Conservation (phyloP, 2,113 vertebrate species). For the Proterorhinus semilunaris region DNA sequence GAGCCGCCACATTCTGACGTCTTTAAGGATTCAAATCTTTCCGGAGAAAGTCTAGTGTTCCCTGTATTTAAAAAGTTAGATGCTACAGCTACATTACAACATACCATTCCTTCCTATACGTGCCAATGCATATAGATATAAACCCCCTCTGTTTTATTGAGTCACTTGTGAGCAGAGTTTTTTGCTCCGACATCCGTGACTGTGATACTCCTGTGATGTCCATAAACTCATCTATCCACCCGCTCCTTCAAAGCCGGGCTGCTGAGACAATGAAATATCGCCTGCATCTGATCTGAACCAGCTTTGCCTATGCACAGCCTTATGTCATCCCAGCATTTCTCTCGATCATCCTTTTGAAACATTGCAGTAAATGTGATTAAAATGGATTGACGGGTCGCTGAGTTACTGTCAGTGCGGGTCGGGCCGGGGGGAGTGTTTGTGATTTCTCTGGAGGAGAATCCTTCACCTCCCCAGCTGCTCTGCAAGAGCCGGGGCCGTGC, state of each 20-base stretch:
- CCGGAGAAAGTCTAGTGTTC: too few species aligned
- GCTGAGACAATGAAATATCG: slow-evolving; percentile 55
- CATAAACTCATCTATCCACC: slow-evolving; percentile 42
- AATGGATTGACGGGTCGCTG: slow-evolving; percentile 58
- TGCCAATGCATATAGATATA: slow-evolving; percentile 52
- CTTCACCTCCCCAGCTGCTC: slow-evolving; percentile 43
- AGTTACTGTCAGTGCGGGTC: slow-evolving; percentile 50
- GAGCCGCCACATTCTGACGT: too few species aligned
- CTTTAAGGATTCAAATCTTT: too few species aligned
- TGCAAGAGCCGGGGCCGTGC: slow-evolving; percentile 44
- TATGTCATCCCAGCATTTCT: slow-evolving; percentile 48
- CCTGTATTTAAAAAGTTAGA: too few species aligned
- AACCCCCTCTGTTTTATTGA: slow-evolving; percentile 26
- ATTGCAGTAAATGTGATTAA: slow-evolving; percentile 64
- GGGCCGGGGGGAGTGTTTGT: slow-evolving; percentile 58
- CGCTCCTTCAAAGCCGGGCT: slow-evolving; percentile 46
- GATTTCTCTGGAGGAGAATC: slow-evolving; percentile 65
- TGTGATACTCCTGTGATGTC: slow-evolving; percentile 23
- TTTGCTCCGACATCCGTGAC: slow-evolving; percentile 38
- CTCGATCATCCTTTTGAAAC: slow-evolving; percentile 60
- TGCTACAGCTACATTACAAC: too few species aligned
- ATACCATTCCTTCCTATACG: background rate
- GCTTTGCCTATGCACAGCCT: slow-evolving; percentile 49
- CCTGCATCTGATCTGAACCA: slow-evolving; percentile 61
- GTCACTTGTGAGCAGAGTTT: slow-evolving; percentile 16